A percentile compares a stretch with the other conserved stretches of the same genome.
phyloP scores from a whole-genome alignment of 2,113 vertebrate species.

The Agelaius tricolor region DNA sequence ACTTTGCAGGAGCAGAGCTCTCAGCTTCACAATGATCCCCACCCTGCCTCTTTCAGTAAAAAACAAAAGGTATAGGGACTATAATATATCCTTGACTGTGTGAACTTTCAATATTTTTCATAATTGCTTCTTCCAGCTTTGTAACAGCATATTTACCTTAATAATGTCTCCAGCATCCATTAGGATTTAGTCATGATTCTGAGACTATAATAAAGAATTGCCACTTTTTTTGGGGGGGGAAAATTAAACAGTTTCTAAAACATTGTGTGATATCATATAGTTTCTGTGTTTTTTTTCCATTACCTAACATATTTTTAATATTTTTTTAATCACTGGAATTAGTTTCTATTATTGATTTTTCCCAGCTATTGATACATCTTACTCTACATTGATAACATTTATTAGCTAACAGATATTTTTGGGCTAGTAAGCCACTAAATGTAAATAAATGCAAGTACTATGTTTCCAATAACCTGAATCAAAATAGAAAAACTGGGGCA shows the following conservation, averaged over 20 bases:
- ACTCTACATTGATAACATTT: neutral
- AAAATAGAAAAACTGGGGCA: neutral
- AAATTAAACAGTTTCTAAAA: neutral
- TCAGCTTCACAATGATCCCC: neutral
- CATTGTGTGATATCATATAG: fast-evolving
- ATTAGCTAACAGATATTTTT: neutral
- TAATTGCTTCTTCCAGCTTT: neutral
- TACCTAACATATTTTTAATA: neutral
- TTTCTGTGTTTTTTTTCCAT: neutral
- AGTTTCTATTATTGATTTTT: neutral
- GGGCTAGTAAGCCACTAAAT: neutral
- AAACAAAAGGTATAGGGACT: neutral
- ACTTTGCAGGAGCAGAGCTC: neutral
- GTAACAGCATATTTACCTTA: neutral
- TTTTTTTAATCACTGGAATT: neutral
- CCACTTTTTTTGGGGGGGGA: neutral
- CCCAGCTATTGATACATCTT: neutral
- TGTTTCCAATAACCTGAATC: neutral
- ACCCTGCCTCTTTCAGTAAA: neutral
- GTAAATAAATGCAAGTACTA: neutral
- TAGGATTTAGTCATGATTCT: neutral
- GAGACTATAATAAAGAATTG: neutral
- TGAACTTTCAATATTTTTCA: neutral
- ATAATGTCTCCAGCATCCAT: neutral
- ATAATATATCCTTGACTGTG: neutral